Evolutionary conservation across 1,140 invertebrate genomes (phyloP), one percentile per base, ranked within the genome.

Genomic region (Panulirus ornatus): DNA sequence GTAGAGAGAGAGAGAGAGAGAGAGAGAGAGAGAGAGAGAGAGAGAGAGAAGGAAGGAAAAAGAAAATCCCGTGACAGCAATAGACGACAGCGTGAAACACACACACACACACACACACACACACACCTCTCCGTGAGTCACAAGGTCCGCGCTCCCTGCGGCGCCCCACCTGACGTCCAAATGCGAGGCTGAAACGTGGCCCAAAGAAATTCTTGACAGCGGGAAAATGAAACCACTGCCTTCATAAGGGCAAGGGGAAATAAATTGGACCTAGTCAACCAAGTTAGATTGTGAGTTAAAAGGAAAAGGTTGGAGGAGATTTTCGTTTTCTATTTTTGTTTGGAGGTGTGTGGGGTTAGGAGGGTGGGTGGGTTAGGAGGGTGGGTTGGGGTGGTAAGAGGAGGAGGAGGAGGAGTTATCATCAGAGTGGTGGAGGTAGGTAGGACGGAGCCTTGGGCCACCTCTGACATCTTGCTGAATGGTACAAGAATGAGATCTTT

Each of bases 191-290:
- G 40, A 47, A 78, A 78, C 75, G 27, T 22, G 75, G 75, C 5
- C 75, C 30, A 78, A 78, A 78, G 75, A 78, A 78, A 78, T 78
- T 38, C 75, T 78, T 78, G 75, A 78, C 75, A 78, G 75, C 75
- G 14, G 75, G 75, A 78, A 78, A 78, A 78, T 78, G 75, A 78
- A 78, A 78, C 75, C 75, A 22, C 75, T 78, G 75, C 27, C 38
- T 78, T 78, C 75, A 78, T 78, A 30, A 30, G 75, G 38, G 75
- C 44, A 78, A 44, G 75, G 40, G 44, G 75, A 27, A 47, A 66
- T 66, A 66, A 66, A 66, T 66, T 66, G 58, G 58, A 66, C 58
- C 58, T 66, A 30, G 58, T 66, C 58, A 66, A 66, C 58, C 22
- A 30, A 66, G 58, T 66, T 66, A 66, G n/a, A 66, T 27, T 66